A percentile compares a stretch with the other conserved stretches of the same genome.
Conservation (phyloP, 2,113 vertebrate species). For the Castor canadensis region DNA sequence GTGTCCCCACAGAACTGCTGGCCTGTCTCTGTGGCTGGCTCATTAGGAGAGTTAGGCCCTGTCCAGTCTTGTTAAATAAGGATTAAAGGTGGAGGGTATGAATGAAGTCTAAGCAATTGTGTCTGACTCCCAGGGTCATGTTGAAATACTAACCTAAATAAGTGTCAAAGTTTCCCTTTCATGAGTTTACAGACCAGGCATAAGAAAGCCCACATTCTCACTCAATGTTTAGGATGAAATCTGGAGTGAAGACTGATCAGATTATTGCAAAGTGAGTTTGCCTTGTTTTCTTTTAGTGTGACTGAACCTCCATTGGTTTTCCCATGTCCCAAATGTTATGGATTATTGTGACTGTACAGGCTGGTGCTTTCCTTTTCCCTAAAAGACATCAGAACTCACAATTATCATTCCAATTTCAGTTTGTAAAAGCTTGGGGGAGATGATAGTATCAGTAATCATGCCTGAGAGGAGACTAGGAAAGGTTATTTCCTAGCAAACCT, state of each 20-base stretch:
- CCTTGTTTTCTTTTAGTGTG: background rate
- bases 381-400: background rate
- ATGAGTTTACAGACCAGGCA: background rate
- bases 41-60: background rate
- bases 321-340: background rate
- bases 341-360: background rate
- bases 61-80: background rate
- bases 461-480: background rate
- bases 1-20: accelerated
- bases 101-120: background rate
- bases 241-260: background rate
- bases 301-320: background rate
- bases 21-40: background rate
- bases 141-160: background rate
- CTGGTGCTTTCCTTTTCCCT: background rate
- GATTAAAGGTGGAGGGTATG: background rate
- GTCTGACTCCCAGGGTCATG: background rate
- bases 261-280: background rate
- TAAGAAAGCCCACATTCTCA: background rate
- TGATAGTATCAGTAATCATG: conserved; percentile 18
- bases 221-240: background rate
- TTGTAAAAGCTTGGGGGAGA: background rate
- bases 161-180: background rate
- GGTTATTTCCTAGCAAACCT: background rate
- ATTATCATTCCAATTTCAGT: background rate